Base-by-base conservation (phyloP, 2,797 vertebrate genomes). In the Coregonus sp. region DNA sequence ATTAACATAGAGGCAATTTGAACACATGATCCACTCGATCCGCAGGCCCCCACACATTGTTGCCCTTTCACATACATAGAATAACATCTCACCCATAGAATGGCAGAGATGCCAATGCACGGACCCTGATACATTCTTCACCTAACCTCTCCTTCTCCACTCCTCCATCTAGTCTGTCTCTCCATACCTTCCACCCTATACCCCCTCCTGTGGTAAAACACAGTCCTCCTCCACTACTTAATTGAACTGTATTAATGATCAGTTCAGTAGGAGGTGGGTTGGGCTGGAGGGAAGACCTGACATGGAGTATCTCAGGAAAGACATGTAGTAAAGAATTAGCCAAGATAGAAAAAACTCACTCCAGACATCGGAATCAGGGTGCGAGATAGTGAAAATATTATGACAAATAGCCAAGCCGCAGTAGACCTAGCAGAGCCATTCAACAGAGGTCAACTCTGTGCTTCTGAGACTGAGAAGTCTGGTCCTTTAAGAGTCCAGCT, bases 401-500 rank as follows among this genome's bases (percentile, higher is more conserved):
- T 69, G 18, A 69, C 2, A 69, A 40, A 4, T 11, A 47, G 0
- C 33, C 66, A 33, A 16, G 25, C 31, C 2, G 5, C 35, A 18
- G 4, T 1, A 18, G 6, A 33, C 67, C 35, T n/a, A 40, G 67
- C 18, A 3, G 9, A 18, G 51, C 31, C 52, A 73, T 35, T 73
- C 29, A 12, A 25, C 52, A 16, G 29, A 11, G 31, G 29, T 52
- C 15, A 11, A 35, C 51, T 73, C n/a, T 33, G 2, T 63, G 72
- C 56, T 20, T 73, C n/a, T 37, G 72, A 18, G 31, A 37, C 16
- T 5, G 50, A 75, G 52, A 52, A 69, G 50, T 54, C 65, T 5
- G 67, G 16, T 80, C 66, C 68, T 78, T 70, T 75, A 51, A 77
- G 9, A 31, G 33, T 80, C 82, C 78, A 74, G 73, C 79, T 81